Evolutionary conservation across 2,888 invertebrate genomes (phyloP), one percentile per base, ranked within the genome.

Genomic region (Napeogenes inachia): DNA sequence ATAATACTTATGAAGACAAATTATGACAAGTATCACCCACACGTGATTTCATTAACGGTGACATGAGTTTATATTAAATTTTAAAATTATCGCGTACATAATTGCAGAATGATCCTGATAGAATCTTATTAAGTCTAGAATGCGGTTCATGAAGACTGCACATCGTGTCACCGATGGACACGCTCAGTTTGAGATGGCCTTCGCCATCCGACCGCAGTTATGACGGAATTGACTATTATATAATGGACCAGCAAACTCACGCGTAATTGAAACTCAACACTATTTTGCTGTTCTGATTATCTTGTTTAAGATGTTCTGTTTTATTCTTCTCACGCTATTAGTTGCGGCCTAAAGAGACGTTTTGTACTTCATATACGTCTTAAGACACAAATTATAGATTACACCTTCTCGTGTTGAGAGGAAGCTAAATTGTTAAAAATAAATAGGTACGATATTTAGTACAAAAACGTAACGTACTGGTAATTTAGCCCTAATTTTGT

Each of bases 171-270:
- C 66, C 60, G 56, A 55, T 64, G 64, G 75, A 71, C 72, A 73
- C 73, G 74, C 71, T 70, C 62, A 60, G 71, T 64, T 63, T 62
- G 57, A 62, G 57, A n/a, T 61, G 73, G 69, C 75, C 75, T 73
- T 72, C 65, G 60, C 63, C 70, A 62, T 62, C 68, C 62, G 61
- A 46, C 57, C 65, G 62, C 62, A 54, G 64, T 63, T 68, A 65
- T 67, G 68, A 69, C 70, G 70, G 68, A 69, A 71, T 73, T 70
- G 59, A 66, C 68, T 64, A 70, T 74, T 71, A 71, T 69, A 69
- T 69, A 69, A 73, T 60, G 54, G 62, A 61, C 64, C 61, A 62
- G 67, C 64, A 64, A 59, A 57, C 55, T 62, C 57, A 65, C 57
- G 59, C 53, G 60, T 62, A 62, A 62, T 58, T 56, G 32, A 57